Conservation (phyloP, 92 coral and sea anemone species). For the Blastomussa wellsi region DNA sequence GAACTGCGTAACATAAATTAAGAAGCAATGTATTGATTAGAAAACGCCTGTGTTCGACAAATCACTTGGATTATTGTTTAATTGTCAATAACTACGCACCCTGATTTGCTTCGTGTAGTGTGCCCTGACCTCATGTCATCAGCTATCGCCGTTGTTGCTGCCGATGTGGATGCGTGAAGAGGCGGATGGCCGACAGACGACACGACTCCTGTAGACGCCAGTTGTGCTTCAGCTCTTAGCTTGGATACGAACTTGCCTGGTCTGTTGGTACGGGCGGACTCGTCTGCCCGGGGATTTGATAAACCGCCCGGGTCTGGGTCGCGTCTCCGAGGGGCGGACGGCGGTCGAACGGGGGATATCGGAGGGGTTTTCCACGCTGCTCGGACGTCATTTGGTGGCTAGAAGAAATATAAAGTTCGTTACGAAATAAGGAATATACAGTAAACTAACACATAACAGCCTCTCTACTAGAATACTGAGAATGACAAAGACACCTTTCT, state of each 20-base stretch:
- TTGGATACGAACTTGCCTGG: slow-evolving; percentile 70
- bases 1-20: slow-evolving; percentile 27
- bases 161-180: background rate
- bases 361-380: slow-evolving; percentile 99
- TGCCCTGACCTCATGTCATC: background rate
- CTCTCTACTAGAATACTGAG: too few species aligned
- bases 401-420: background rate
- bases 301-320: slow-evolving; percentile 48
- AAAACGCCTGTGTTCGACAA: too few species aligned
- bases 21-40: too few species aligned
- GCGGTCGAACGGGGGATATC: slow-evolving; percentile 82
- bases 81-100: slow-evolving; percentile 5
- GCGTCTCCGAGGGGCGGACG: slow-evolving; percentile 68
- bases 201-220: slow-evolving; percentile 65
- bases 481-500: too few species aligned
- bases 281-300: slow-evolving; percentile 29
- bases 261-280: slow-evolving; percentile 36
- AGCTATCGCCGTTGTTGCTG: background rate
- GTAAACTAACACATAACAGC: background rate
- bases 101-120: background rate
- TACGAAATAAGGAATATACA: background rate
- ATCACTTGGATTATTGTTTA: background rate
- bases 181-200: slow-evolving; percentile 37
- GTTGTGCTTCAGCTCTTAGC: slow-evolving; percentile 81
- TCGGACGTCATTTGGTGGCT: slow-evolving; percentile 68